Conservation (phyloP, 2,113 vertebrate genomes). For the Fregetta grallaria region DNA sequence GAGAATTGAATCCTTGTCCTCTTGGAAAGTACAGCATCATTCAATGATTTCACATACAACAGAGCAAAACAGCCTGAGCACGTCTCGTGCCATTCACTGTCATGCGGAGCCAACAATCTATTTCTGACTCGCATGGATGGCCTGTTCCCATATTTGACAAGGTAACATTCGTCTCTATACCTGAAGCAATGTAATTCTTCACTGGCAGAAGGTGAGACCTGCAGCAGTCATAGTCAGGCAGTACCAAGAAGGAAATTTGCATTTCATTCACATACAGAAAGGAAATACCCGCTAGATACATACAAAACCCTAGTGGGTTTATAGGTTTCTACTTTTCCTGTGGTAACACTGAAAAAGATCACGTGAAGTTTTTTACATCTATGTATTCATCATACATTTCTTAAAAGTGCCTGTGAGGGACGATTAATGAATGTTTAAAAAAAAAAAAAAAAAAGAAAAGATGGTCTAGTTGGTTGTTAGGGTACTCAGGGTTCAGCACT, state of each 20-base stretch:
- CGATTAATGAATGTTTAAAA: not conserved
- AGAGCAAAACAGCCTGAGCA: not conserved
- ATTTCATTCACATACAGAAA: not conserved
- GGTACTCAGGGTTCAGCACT: not conserved
- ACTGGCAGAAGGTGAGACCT: not conserved
- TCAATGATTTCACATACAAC: not conserved
- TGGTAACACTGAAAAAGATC: not conserved
- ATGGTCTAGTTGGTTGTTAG: not conserved
- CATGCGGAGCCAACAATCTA: not conserved
- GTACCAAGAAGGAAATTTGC: not conserved
- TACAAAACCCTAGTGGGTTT: not conserved
- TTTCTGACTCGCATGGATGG: not conserved
- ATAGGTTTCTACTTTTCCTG: not conserved
- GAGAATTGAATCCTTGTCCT: not conserved
- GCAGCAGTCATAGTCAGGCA: not conserved
- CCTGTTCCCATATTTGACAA: not conserved
- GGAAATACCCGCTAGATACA: not conserved
- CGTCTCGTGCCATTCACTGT: not conserved
- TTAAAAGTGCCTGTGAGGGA: not conserved
- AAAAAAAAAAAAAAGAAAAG: not conserved
- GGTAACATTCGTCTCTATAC: slow-evolving; percentile 1
- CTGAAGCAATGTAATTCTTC: not conserved
- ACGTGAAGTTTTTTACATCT: not conserved
- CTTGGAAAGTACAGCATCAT: not conserved
- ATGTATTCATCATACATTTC: not conserved